phyloP scores from a whole-genome alignment of 2,797 vertebrate species.

The Sphaeramia orbicularis region DNA sequence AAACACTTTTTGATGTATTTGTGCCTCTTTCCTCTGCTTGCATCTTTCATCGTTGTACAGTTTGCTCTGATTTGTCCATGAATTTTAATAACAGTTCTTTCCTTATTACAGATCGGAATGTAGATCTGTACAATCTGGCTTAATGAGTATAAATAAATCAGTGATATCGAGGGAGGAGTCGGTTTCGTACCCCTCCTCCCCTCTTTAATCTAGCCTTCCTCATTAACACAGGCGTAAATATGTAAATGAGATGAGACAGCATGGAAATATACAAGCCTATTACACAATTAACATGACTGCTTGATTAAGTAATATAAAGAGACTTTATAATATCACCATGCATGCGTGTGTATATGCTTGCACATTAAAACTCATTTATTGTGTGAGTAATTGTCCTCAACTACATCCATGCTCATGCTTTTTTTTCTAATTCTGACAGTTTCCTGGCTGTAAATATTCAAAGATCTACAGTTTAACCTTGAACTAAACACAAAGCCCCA shows the following conservation, averaged over 20 bases:
- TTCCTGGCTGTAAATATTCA: not conserved
- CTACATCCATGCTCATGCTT: not conserved
- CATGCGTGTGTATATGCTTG: constrained; percentile 35
- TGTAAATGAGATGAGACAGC: constrained; percentile 80
- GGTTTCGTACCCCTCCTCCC: constrained; percentile 36
- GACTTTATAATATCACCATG: constrained; percentile 62
- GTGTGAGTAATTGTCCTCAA: constrained; percentile 39
- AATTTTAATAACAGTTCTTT: constrained; percentile 34
- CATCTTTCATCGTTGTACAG: not conserved
- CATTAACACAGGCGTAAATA: constrained; percentile 75
- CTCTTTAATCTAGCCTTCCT: constrained; percentile 73
- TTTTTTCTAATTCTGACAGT: not conserved
- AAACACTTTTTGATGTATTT: too few species aligned
- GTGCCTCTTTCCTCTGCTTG: not conserved
- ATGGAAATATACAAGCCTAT: constrained; percentile 79
- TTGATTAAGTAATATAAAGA: constrained; percentile 77
- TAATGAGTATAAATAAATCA: constrained; percentile 75
- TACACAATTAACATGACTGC: constrained; percentile 81
- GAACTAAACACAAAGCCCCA: constrained; percentile 37
- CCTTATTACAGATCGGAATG: constrained; percentile 40
- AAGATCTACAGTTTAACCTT: constrained; percentile 46
- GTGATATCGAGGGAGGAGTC: constrained; percentile 62
- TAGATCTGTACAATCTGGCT: constrained; percentile 47
- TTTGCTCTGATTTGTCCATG: constrained; percentile 31
- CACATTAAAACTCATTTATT: constrained; percentile 57